These are phyloP conservation scores for Hartigia nigra DNA, from an alignment of 2,888 invertebrate genomes.

Conservation along the genomic window DNA sequence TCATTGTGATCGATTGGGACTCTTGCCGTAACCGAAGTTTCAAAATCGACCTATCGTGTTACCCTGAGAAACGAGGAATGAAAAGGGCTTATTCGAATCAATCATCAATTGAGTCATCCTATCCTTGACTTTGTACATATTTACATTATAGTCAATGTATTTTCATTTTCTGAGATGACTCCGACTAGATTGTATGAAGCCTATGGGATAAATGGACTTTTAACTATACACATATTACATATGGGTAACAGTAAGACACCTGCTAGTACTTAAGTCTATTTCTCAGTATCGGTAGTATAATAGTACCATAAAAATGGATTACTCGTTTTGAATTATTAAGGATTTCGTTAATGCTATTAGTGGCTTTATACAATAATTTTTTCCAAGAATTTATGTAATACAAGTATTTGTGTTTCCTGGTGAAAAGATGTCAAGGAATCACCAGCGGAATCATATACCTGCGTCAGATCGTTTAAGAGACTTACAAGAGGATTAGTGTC, in stretches of 20 bases:
- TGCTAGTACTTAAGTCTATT: not conserved
- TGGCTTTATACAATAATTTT: not conserved
- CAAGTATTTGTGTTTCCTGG: not conserved
- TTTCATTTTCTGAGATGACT: not conserved
- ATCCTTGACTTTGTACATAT: not conserved
- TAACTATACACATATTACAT: not conserved
- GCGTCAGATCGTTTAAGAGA: not conserved
- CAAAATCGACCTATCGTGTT: not conserved
- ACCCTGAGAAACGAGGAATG: not conserved
- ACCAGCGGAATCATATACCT: not conserved
- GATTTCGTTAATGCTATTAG: not conserved
- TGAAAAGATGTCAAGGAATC: not conserved
- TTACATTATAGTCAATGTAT: not conserved
- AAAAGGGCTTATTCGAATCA: not conserved
- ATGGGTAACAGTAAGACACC: not conserved
- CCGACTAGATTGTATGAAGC: not conserved
- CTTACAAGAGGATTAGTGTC: not conserved
- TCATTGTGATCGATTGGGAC: not conserved
- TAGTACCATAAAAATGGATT: not conserved
- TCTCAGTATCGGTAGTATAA: not conserved
- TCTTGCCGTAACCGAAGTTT: not conserved
- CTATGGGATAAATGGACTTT: not conserved
- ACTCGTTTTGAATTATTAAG: not conserved
- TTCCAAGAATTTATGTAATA: not conserved
- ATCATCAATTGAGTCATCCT: not conserved